Percentiles rank a stretch among this genome's conserved stretches.
These are phyloP conservation scores for Alca torda DNA, from an alignment of 2,797 vertebrate species.

Conservation along the genomic window DNA sequence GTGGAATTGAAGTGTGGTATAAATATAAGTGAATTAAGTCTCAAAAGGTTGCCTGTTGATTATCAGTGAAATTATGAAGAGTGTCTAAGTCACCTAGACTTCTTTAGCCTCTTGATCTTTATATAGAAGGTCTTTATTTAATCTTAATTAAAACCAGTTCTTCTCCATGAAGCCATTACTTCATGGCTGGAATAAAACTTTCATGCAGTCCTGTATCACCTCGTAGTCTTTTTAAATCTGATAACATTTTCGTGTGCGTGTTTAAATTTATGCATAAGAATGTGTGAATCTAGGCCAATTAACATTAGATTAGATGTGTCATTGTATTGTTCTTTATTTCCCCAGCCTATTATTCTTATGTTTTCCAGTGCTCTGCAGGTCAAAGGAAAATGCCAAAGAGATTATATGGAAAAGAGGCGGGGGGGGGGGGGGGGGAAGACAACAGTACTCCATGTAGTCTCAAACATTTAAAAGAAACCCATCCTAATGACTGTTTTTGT, in stretches of 20 bases:
- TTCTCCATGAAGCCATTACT: not conserved
- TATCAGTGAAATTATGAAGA: not conserved
- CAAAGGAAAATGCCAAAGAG: conserved; percentile 29
- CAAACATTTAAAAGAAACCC: not conserved
- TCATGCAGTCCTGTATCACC: accelerated
- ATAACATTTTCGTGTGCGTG: not conserved
- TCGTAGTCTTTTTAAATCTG: not conserved
- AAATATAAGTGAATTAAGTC: not conserved
- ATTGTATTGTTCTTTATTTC: not conserved
- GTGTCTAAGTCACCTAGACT: not conserved
- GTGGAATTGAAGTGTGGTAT: not conserved
- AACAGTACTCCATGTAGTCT: not conserved
- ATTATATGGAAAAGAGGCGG: not conserved
- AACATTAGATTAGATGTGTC: not conserved
- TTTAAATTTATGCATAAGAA: not conserved
- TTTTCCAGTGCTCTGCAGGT: conserved; percentile 12
- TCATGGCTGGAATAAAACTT: not conserved
- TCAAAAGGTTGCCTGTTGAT: not conserved
- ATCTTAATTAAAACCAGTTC: not conserved
- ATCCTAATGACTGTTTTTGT: not conserved
- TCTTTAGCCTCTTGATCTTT: not conserved
- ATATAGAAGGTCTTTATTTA: not conserved
- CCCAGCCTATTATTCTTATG: not conserved
- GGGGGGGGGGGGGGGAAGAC: not conserved
- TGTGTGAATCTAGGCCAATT: not conserved